Evolutionary conservation across 2,797 vertebrate species (phyloP).

Genomic region (Acropternis orthonyx): DNA sequence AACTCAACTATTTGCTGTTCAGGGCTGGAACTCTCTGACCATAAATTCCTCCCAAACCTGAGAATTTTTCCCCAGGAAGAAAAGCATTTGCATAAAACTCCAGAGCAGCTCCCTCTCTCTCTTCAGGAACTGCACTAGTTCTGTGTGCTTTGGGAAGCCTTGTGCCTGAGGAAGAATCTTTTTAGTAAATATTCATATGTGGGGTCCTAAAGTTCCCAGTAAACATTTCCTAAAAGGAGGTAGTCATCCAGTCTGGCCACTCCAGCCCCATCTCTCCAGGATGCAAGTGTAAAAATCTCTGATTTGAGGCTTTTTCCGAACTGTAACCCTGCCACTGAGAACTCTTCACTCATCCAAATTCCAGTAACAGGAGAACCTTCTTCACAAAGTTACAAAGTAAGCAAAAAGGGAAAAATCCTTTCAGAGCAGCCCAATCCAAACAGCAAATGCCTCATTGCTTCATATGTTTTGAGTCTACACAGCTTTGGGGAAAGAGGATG

Average conservation of each 20-base stretch:
- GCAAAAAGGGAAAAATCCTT: neutral
- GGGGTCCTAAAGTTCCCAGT: neutral
- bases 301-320: neutral
- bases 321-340: neutral
- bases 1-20: neutral
- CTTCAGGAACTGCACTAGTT: rapidly evolving
- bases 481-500: neutral
- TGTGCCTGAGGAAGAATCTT: neutral
- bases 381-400: neutral
- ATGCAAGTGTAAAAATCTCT: neutral
- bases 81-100: neutral
- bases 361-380: neutral
- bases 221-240: neutral
- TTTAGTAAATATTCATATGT: neutral
- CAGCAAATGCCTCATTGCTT: neutral
- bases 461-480: neutral
- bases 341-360: neutral
- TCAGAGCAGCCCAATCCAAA: neutral
- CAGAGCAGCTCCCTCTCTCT: neutral
- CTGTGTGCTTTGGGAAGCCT: neutral
- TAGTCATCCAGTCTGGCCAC: neutral
- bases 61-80: neutral
- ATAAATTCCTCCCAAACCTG: neutral
- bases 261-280: neutral
- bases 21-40: neutral